Conservation (phyloP, 1,140 invertebrate genomes). For the Holotrichia oblita region DNA sequence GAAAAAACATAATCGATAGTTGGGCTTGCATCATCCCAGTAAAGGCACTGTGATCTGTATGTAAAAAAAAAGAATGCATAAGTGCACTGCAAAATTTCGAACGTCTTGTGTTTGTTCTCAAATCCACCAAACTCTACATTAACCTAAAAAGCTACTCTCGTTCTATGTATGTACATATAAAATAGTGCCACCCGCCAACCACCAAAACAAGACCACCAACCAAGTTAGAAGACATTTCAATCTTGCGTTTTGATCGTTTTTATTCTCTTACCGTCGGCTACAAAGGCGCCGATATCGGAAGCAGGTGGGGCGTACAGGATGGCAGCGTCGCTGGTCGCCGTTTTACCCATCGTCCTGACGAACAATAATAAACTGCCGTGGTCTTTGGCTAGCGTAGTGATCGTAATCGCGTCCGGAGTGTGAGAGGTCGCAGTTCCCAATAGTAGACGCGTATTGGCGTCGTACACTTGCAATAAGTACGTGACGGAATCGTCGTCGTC, state of each 20-base stretch:
- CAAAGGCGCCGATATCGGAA: constrained; percentile 42
- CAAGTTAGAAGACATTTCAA: too few species aligned
- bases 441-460: constrained; percentile 64
- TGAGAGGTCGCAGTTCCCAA: constrained; percentile 65
- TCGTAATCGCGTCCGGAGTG: constrained; percentile 63
- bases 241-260: not conserved
- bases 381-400: constrained; percentile 63
- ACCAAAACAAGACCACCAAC: not conserved
- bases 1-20: too few species aligned
- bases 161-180: too few species aligned
- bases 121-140: too few species aligned
- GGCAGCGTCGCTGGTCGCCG: constrained; percentile 65
- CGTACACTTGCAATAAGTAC: constrained; percentile 67
- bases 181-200: too few species aligned
- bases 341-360: constrained; percentile 64
- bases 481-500: constrained; percentile 59
- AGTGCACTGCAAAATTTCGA: too few species aligned
- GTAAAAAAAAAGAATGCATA: too few species aligned
- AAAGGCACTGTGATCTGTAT: too few species aligned
- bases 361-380: constrained; percentile 64
- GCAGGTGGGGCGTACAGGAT: constrained; percentile 61
- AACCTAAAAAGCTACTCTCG: too few species aligned
- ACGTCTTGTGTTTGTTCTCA: too few species aligned
- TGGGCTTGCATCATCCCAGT: too few species aligned
- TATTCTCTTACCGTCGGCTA: constrained; percentile 60